Evolutionary conservation across 2,113 vertebrate species (phyloP).

Genomic region (Orthonyx spaldingii): DNA sequence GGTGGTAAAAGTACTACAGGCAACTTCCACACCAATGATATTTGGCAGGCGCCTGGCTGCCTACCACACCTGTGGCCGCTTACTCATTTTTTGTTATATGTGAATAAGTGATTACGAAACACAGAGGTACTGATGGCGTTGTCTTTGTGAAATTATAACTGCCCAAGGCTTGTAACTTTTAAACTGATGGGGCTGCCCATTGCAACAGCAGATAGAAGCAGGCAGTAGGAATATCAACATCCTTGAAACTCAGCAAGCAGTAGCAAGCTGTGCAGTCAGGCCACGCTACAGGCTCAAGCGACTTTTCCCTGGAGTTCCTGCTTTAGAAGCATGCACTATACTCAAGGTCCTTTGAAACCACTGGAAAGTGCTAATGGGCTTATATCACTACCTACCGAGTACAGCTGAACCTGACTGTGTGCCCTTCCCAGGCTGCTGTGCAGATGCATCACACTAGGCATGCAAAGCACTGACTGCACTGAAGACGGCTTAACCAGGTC

Average conservation of each 20-base stretch:
- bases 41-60: background rate
- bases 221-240: background rate
- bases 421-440: background rate
- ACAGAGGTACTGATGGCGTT: background rate
- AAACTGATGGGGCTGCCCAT: background rate
- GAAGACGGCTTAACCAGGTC: background rate
- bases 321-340: background rate
- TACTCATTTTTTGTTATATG: background rate
- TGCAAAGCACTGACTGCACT: background rate
- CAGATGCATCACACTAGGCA: background rate
- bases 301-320: background rate
- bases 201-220: background rate
- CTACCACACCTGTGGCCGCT: background rate
- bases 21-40: background rate
- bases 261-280: background rate
- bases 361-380: background rate
- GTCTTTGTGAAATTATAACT: background rate
- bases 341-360: background rate
- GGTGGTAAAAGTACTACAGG: background rate
- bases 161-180: background rate
- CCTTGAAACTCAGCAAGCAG: background rate
- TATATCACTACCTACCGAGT: background rate
- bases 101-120: background rate
- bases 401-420: background rate
- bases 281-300: background rate